Base-by-base conservation (phyloP, 2,113 vertebrate species). In the Suncus etruscus region DNA sequence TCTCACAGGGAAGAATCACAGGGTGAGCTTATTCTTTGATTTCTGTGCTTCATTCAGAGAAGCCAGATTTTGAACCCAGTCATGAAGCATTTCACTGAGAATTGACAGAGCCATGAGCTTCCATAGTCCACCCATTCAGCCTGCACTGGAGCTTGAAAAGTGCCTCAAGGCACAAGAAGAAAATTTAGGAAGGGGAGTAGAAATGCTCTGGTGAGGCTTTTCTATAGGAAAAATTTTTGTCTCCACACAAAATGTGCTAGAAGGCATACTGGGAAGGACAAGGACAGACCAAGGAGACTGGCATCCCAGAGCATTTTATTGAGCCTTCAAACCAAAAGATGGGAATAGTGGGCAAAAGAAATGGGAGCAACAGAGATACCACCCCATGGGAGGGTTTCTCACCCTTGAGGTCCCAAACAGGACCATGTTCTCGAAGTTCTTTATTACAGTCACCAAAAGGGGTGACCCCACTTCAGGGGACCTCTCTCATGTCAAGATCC, bases 241-340 rank as follows among this genome's bases (percentile, higher is more conserved):
- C 45, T 66, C 61, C 58, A 45, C 20, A 78, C 11, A 84, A 58
- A 75, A 50, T 45, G 25, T 39, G 50, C 86, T 86, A 9, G 73
- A 63, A 83, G 79, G 81, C 6, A 50, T 8, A 0, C 15, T 61
- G 63, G 48, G 39, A 87, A 47, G 9, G 1, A 0, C 29, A 87
- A 47, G 9, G 1, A 0, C 29, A 25, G 16, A 51, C 39, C 8
- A 27, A n/a, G 61, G 0, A 1, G 20, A 20, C 0, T 8, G 4
- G 66, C 65, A 31, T 51, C 25, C n/a, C 11, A 8, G 58, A 11
- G n/a, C 6, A 10, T 47, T 24, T 68, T 6, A 47, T 69, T 61
- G 16, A 4, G 11, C 45, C n/a, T 45, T 0, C 0, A 25, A 66
- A 29, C 25, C 6, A 68, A 32, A 32, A 77, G 45, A 73, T 14